These are phyloP conservation scores for Cactoblastis cactorum DNA, from an alignment of 2,888 invertebrate genomes.

Conservation along the genomic window DNA sequence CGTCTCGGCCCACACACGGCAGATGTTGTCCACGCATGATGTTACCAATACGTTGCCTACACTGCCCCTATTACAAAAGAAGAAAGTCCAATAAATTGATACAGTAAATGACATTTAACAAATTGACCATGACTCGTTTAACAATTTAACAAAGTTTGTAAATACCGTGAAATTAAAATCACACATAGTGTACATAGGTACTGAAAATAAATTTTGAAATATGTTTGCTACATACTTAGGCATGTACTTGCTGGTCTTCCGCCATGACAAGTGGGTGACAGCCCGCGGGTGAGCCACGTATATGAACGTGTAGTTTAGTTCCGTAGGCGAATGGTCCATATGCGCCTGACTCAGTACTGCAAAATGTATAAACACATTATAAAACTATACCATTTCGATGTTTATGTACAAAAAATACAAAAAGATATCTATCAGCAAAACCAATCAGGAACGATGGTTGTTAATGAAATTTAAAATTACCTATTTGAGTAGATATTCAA, in stretches of 20 bases:
- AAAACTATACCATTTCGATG: not conserved
- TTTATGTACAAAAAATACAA: too few relatives aligned
- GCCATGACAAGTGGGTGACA: slow-evolving; percentile 98
- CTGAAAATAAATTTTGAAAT: too few relatives aligned
- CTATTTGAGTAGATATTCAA: too few relatives aligned
- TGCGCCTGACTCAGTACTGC: slow-evolving; percentile 87
- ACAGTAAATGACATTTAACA: too few relatives aligned
- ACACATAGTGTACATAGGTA: too few relatives aligned
- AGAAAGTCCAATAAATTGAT: too few relatives aligned
- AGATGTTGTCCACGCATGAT: slow-evolving; percentile 98
- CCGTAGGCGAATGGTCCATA: slow-evolving; percentile 80
- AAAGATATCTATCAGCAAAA: too few relatives aligned
- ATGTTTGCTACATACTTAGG: slow-evolving; percentile 83
- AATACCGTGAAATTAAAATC: too few relatives aligned
- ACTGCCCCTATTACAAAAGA: slow-evolving; percentile 87
- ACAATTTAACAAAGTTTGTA: too few relatives aligned
- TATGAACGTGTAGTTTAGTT: slow-evolving; percentile 94
- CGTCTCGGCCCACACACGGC: slow-evolving; percentile 99
- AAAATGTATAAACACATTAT: slow-evolving; percentile 30
- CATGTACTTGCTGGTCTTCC: slow-evolving; percentile 99
- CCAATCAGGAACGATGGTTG: too few relatives aligned
- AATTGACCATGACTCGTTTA: too few relatives aligned
- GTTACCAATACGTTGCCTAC: slow-evolving; percentile 99
- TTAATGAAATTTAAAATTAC: too few relatives aligned
- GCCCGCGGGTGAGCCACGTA: slow-evolving; percentile 98